Conservation (phyloP, 2,113 vertebrate species). For the Andinoacara biseriatus region DNA sequence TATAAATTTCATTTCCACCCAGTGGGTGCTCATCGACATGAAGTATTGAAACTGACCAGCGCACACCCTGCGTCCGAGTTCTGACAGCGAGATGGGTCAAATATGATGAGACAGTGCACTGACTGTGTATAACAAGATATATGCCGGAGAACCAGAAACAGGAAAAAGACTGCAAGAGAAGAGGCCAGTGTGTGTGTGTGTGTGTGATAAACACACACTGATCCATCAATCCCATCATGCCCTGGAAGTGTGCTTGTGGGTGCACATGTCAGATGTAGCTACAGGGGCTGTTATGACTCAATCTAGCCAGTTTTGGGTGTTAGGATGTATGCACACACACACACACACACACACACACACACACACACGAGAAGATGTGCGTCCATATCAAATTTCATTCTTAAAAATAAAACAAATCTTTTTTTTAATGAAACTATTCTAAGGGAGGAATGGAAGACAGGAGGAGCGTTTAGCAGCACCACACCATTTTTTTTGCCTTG, state of each 20-base stretch:
- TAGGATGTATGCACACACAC: conserved; percentile 11
- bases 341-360: not conserved
- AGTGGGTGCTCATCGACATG: conserved; percentile 41
- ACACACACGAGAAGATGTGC: not conserved
- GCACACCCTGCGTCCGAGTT: conserved; percentile 35
- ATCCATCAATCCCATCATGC: conserved; percentile 66
- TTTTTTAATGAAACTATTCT: not conserved
- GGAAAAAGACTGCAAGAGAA: conserved; percentile 18
- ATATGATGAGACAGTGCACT: conserved; percentile 52
- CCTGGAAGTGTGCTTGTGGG: conserved; percentile 63
- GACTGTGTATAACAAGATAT: conserved; percentile 61
- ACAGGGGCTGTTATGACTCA: conserved; percentile 64
- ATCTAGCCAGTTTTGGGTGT: conserved; percentile 47
- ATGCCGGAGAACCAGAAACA: conserved; percentile 17
- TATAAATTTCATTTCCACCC: conserved; percentile 39
- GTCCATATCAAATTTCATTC: not conserved
- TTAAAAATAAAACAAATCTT: not conserved
- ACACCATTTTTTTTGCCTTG: not conserved
- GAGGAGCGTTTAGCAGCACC: not conserved
- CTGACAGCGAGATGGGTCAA: conserved; percentile 46
- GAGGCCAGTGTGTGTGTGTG: not conserved
- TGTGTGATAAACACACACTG: conserved; percentile 66
- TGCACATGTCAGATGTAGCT: conserved; percentile 63
- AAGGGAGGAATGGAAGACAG: not conserved
- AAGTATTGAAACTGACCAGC: conserved; percentile 68